A percentile compares a stretch with the other conserved stretches of the same genome.
Evolutionary conservation across 2,113 vertebrate genomes (phyloP).

Genomic region (Eidolon helvum): DNA sequence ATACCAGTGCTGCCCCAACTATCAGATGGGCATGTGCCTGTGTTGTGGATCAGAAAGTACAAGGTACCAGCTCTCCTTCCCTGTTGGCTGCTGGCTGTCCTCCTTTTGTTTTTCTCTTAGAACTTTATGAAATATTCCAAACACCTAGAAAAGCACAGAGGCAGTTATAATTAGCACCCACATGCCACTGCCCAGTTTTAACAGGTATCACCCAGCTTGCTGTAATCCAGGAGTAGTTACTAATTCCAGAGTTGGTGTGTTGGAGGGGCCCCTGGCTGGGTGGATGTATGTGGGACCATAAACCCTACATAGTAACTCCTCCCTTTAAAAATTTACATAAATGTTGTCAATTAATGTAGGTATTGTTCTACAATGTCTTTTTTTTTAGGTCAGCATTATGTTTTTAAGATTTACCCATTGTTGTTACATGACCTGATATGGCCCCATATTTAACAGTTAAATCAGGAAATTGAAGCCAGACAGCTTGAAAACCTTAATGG

Average conservation of each 20-base stretch:
- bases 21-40: too few relatives aligned
- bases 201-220: background rate
- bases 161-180: background rate
- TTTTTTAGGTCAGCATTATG: background rate
- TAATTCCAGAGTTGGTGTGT: background rate
- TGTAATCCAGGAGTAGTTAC: background rate
- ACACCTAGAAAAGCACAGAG: background rate
- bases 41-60: background rate
- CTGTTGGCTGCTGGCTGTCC: background rate
- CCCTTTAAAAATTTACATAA: background rate
- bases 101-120: background rate
- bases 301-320: background rate
- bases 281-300: background rate
- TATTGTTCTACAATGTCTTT: background rate
- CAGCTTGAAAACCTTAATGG: slow-evolving; percentile 24
- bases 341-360: background rate
- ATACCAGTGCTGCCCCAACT: background rate
- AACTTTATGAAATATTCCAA: background rate
- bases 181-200: background rate
- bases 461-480: slow-evolving; percentile 57
- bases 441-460: background rate
- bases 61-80: background rate
- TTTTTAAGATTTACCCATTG: slow-evolving; percentile 35
- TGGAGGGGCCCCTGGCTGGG: background rate
- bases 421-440: background rate